phyloP scores from a whole-genome alignment of 1,140 invertebrate species.

The Drosophila guanche region DNA sequence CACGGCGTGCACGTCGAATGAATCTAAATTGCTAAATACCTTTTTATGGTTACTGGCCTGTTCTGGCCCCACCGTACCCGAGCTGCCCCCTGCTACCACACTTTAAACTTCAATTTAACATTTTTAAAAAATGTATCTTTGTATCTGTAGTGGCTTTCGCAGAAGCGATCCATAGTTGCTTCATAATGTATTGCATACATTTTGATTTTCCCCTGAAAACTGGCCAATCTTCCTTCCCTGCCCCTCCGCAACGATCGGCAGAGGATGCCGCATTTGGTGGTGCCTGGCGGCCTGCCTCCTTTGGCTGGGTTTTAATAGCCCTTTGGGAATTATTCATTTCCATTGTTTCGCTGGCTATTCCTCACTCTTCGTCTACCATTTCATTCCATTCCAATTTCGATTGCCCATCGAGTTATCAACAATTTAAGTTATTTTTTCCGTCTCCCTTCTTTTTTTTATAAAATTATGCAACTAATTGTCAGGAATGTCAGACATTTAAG shows the following conservation, averaged over 20 bases:
- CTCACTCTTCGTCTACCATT: background rate
- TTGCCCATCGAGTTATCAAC: slow-evolving; percentile 62
- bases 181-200: slow-evolving; percentile 74
- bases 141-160: slow-evolving; percentile 70
- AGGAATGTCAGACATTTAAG: slow-evolving; percentile 62
- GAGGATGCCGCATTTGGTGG: slow-evolving; percentile 57
- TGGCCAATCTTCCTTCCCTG: slow-evolving; percentile 17
- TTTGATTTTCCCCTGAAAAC: slow-evolving; percentile 66
- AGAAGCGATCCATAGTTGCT: slow-evolving; percentile 63
- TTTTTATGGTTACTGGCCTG: slow-evolving; percentile 73
- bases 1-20: slow-evolving; percentile 74
- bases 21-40: slow-evolving; percentile 82
- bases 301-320: slow-evolving; percentile 80
- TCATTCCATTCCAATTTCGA: slow-evolving; percentile 40
- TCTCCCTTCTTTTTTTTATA: slow-evolving; percentile 22
- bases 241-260: slow-evolving; percentile 58
- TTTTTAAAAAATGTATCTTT: slow-evolving; percentile 79
- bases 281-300: slow-evolving; percentile 30
- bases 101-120: slow-evolving; percentile 70
- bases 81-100: slow-evolving; percentile 27
- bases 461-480: slow-evolving; percentile 80
- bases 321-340: slow-evolving; percentile 80
- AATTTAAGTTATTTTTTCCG: slow-evolving; percentile 64
- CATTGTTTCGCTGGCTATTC: slow-evolving; percentile 49
- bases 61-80: slow-evolving; percentile 11